A percentile compares a stretch with the other conserved stretches of the same genome.
phyloP scores from a whole-genome alignment of 2,888 invertebrate species.

The Hydriomena furcata region DNA sequence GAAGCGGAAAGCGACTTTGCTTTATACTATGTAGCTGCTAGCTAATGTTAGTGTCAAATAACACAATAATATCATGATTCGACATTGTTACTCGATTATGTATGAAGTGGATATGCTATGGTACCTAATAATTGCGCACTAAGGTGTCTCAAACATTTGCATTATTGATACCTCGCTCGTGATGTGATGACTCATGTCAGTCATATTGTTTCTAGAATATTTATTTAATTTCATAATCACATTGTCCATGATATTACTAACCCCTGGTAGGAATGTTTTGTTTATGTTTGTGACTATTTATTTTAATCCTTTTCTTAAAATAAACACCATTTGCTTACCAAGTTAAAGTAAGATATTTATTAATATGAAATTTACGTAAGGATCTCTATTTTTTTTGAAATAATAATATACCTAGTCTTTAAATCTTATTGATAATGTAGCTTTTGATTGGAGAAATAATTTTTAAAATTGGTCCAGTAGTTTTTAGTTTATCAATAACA shows the following conservation, averaged over 20 bases:
- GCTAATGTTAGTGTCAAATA: slow-evolving; percentile 9
- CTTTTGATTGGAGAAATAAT: no score
- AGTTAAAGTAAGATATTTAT: no score
- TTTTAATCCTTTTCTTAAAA: background rate
- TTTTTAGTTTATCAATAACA: no score
- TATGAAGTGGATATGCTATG: slow-evolving; percentile 5
- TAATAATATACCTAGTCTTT: no score
- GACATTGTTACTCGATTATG: slow-evolving; percentile 8
- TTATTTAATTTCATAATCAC: slow-evolving; percentile 33
- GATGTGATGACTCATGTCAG: slow-evolving; percentile 44
- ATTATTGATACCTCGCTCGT: slow-evolving; percentile 24
- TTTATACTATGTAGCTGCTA: no score
- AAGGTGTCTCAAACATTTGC: slow-evolving; percentile 34
- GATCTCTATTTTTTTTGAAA: no score
- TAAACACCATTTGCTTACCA: no score
- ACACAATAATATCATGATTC: slow-evolving; percentile 9
- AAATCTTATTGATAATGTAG: no score
- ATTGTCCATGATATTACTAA: background rate
- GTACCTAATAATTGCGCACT: slow-evolving; percentile 39
- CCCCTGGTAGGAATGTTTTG: background rate
- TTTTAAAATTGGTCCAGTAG: no score
- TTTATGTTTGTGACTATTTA: background rate
- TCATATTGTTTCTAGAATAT: slow-evolving; percentile 43
- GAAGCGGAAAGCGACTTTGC: no score
- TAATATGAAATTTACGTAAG: no score